These are phyloP conservation scores for Spermophilus dauricus DNA, from an alignment of 2,113 vertebrate species.

Conservation along the genomic window DNA sequence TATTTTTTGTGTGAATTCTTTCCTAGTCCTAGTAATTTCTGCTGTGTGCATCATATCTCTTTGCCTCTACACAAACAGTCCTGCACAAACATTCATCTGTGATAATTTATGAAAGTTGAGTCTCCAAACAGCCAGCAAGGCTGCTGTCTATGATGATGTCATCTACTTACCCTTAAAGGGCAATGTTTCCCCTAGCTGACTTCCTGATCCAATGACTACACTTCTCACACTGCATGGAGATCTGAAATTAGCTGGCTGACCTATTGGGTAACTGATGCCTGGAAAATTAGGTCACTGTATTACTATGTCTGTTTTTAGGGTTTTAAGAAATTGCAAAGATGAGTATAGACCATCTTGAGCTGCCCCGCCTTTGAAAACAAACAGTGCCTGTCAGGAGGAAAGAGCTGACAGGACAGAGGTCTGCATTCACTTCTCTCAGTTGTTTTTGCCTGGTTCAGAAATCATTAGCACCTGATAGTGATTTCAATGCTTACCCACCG, in stretches of 20 bases:
- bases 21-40: background rate
- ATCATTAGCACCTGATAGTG: slow-evolving; percentile 70
- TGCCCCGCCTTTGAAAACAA: slow-evolving; percentile 66
- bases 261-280: slow-evolving; percentile 68
- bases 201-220: slow-evolving; percentile 44
- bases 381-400: slow-evolving; percentile 51
- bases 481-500: background rate
- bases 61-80: background rate
- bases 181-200: background rate
- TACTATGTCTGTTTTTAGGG: slow-evolving; percentile 55
- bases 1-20: slow-evolving; percentile 27
- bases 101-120: slow-evolving; percentile 71
- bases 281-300: slow-evolving; percentile 70
- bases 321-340: slow-evolving; percentile 58
- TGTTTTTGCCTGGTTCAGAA: slow-evolving; percentile 69
- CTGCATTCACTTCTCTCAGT: background rate
- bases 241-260: slow-evolving; percentile 66
- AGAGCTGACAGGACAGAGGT: slow-evolving; percentile 40
- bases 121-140: background rate
- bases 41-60: slow-evolving; percentile 30
- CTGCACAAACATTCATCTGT: slow-evolving; percentile 65
- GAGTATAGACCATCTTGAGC: background rate
- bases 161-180: slow-evolving; percentile 56
- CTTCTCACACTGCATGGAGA: slow-evolving; percentile 61
- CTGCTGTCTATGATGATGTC: slow-evolving; percentile 61